Base-by-base conservation (phyloP, 30 jellyfish, hydroid and myxozoan genomes). In the Hydra vulgaris region DNA sequence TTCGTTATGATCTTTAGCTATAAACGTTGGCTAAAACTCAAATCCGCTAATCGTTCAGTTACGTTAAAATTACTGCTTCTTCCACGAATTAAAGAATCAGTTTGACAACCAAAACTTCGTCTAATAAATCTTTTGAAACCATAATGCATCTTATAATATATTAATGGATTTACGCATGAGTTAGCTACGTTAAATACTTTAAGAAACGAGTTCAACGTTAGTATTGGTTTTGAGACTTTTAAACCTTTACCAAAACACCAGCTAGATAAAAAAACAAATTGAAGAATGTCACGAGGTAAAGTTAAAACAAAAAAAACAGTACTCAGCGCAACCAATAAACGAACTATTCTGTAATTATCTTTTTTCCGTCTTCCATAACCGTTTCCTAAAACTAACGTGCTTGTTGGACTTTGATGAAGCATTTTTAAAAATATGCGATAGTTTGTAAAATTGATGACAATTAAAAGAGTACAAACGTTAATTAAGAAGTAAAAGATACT, bases 131-230 rank as follows among this genome's bases (percentile, higher is more conserved):
- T 20, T 73, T 26, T 23, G 17, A 80, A 80, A 27, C 87, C 87
- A 21, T 15, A 16, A 74, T 92, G 96, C 96, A 92, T 92, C 24
- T 76, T 72, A 54, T 95, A 92, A 67, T 86, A 92, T 0, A 92
- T 92, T 74, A 92, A 92, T 53, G 87, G 92, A 67, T 92, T 92
- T 7, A 81, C 96, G 78, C 98, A 87, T 21, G 96, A 88, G 80
- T 92, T 92, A 24, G 98, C 89, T 0, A 94, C 84, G 69, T 92
- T 96, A 74, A 92, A 22, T 0, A 87, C 95, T 81, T 87, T 92
- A 72, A 87, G 72, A 54, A 83, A 74, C 27, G 96, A 83, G 83
- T 87, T 79, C 24, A 87, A 56, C 4, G 68, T 90, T 23, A 24
- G 21, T 19, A 84, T 25, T 19, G 87, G 52, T 8, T 74, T 25